Evolutionary conservation across 2,888 invertebrate genomes (phyloP).

Genomic region (Muschampia plurimacula): DNA sequence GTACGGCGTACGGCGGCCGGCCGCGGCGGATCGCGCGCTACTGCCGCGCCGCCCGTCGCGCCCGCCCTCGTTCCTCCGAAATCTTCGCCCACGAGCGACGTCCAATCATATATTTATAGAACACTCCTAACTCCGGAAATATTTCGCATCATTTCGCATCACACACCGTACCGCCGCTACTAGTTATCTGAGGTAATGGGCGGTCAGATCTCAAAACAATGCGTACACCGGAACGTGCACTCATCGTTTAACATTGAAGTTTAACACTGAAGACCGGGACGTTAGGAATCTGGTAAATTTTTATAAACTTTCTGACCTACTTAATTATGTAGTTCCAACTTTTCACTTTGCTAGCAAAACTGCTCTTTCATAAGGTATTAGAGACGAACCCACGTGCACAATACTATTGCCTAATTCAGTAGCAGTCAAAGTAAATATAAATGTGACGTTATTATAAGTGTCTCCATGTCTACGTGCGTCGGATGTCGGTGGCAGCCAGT

Average conservation of each 20-base stretch:
- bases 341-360: background rate
- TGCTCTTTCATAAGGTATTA: background rate
- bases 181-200: slow-evolving; percentile 75
- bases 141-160: slow-evolving; percentile 85
- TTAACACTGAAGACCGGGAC: background rate
- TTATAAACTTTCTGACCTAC: background rate
- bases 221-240: slow-evolving; percentile 19
- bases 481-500: slow-evolving; percentile 25
- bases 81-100: slow-evolving; percentile 82
- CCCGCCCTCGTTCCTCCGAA: slow-evolving; percentile 74
- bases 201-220: slow-evolving; percentile 44
- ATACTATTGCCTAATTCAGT: slow-evolving; percentile 16
- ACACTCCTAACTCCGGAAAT: slow-evolving; percentile 85
- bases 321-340: background rate
- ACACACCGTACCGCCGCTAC: slow-evolving; percentile 68
- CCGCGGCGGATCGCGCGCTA: slow-evolving; percentile 85
- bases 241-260: slow-evolving; percentile 3
- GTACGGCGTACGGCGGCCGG: slow-evolving; percentile 81
- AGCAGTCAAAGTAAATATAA: slow-evolving; percentile 12
- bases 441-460: slow-evolving; percentile 28
- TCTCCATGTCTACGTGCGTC: slow-evolving; percentile 19
- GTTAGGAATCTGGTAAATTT: background rate
- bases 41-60: slow-evolving; percentile 63
- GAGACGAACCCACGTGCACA: background rate
- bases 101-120: slow-evolving; percentile 84